Base-by-base conservation (phyloP, 2,888 invertebrate genomes). In the Macrophya annulata region DNA sequence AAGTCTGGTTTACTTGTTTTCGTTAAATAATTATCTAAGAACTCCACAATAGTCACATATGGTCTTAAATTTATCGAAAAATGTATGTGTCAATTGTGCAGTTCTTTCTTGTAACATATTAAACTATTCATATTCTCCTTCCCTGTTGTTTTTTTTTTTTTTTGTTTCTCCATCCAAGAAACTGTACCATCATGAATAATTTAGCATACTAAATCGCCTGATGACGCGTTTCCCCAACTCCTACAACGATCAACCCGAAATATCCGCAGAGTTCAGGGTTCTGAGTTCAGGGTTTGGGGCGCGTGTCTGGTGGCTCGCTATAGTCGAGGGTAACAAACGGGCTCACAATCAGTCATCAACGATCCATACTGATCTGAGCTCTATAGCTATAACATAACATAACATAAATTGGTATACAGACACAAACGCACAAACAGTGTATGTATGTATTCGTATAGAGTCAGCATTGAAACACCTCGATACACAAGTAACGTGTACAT, bases 341-440 rank as follows among this genome's bases (percentile, higher is more conserved):
- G 31, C 10, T 5, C 17, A 15, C 31, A 55, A 25, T 68, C 68
- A 68, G 25, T 15, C 68, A 31, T 68, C 45, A 17, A 43, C 72
- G 72, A 72, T 72, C 72, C n/a, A 72, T 72, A 72, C 72, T n/a
- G 72, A 43, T 55, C 55, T 0, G 55, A 55, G 51, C 51, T 5
- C 17, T 51, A 4, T 51, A n/a, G 51, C 51, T 51, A 51, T n/a
- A 17, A n/a, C 51, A 51, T n/a, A 3, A 17, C 51, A 51, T 5
- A 3, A 17, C 17, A n/a, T 51, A 1, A 51, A 6, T 51, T 55
- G 55, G 55, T 8, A n/a, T n/a, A 55, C 55, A 51, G 17, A 17
- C 51, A 17, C 15, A 17, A n/a, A n/a, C n/a, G n/a, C 17, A 51
- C 4, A 8, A 8, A n/a, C 2, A n/a, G 1, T 31, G 31, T n/a